Percentiles rank a stretch among this genome's conserved stretches.
These are phyloP conservation scores for Rhamnusium bicolor DNA, from an alignment of 2,888 invertebrate species.

Conservation along the genomic window DNA sequence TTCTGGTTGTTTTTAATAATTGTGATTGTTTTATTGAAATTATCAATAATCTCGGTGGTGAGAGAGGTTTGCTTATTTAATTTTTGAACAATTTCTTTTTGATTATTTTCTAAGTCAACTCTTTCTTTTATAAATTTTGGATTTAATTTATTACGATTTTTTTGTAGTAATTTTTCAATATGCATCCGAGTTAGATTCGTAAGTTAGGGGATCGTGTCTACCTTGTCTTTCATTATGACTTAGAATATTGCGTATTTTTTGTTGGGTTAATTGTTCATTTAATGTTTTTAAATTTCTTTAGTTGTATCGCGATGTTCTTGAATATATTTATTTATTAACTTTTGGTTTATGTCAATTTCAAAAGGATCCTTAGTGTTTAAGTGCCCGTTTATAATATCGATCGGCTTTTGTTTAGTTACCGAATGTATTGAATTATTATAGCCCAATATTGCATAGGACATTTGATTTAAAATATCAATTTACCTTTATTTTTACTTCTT, in stretches of 20 bases:
- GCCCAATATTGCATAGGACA: conserved; percentile 11
- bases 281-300: conserved; percentile 13
- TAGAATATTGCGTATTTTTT: conserved; percentile 4
- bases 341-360: conserved; percentile 20
- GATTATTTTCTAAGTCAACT: neutral
- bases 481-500: neutral
- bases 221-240: neutral
- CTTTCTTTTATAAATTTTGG: neutral
- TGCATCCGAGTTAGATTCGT: neutral
- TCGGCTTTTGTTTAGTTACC: conserved; percentile 13
- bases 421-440: conserved; percentile 13
- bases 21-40: conserved; percentile 1
- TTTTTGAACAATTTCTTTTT: neutral
- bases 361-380: conserved; percentile 14
- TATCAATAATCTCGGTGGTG: neutral
- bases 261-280: neutral
- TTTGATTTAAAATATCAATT: neutral
- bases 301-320: neutral
- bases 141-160: neutral
- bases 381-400: conserved; percentile 16
- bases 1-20: conserved; percentile 8
- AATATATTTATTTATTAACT: conserved; percentile 8
- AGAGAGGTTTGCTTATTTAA: neutral
- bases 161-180: conserved; percentile 9
- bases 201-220: conserved; percentile 11